phyloP scores from a whole-genome alignment of 2,888 invertebrate genomes.

The Crepidodera aurea region DNA sequence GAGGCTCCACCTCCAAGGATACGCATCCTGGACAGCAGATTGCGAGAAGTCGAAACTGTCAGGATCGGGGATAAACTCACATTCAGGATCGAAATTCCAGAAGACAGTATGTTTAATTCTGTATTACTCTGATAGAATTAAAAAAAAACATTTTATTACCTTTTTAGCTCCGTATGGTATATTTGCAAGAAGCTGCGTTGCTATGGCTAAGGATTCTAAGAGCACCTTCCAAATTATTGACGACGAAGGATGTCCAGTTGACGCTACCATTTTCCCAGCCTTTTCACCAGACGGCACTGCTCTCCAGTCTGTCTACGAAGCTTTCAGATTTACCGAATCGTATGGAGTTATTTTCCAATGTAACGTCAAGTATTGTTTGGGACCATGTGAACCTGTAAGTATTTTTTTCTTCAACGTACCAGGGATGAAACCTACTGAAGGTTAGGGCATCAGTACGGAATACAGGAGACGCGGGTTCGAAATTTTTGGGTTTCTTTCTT shows the following conservation, averaged over 20 bases:
- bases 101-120: slow-evolving; percentile 80
- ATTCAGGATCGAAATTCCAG: slow-evolving; percentile 95
- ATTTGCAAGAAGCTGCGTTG: slow-evolving; percentile 93
- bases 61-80: slow-evolving; percentile 93
- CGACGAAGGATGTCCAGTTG: slow-evolving; percentile 93
- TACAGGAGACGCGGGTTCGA: too few species aligned
- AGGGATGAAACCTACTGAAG: too few species aligned
- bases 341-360: slow-evolving; percentile 97
- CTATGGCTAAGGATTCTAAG: slow-evolving; percentile 96
- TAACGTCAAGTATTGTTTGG: slow-evolving; percentile 94
- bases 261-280: slow-evolving; percentile 92
- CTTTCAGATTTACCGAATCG: slow-evolving; percentile 94
- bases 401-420: background rate
- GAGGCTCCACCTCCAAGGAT: slow-evolving; percentile 95
- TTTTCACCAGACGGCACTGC: slow-evolving; percentile 92
- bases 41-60: slow-evolving; percentile 91
- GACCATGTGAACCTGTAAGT: slow-evolving; percentile 90
- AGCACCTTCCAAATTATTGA: slow-evolving; percentile 96
- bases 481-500: too few species aligned
- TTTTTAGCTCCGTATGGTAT: slow-evolving; percentile 91
- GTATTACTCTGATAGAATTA: background rate
- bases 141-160: background rate
- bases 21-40: slow-evolving; percentile 85
- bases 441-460: too few species aligned
- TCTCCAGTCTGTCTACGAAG: slow-evolving; percentile 90